These are phyloP conservation scores for Sminthurides bifidus DNA, from an alignment of 1,140 invertebrate species.

Conservation along the genomic window DNA sequence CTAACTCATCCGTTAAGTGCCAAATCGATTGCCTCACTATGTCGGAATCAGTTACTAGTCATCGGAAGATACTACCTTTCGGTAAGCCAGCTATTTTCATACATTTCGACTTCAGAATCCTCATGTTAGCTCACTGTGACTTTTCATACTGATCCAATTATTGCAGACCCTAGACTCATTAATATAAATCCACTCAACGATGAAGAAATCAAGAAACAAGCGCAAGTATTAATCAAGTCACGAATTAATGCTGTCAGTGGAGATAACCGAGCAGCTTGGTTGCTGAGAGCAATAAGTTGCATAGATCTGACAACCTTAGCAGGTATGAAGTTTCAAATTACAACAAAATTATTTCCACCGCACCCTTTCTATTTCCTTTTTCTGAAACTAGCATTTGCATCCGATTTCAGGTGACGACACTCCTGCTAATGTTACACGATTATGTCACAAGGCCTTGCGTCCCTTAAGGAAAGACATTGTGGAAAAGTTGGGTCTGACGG, in stretches of 20 bases:
- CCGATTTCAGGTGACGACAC: constrained; percentile 66
- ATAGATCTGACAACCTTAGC: constrained; percentile 87
- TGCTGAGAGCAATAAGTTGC: constrained; percentile 64
- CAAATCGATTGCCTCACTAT: too few species aligned
- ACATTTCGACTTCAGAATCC: too few species aligned
- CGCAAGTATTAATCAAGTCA: constrained; percentile 6
- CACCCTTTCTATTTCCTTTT: not conserved
- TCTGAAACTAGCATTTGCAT: not conserved
- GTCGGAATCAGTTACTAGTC: too few species aligned
- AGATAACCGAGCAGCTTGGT: constrained; percentile 53
- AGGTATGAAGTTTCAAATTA: constrained; percentile 33
- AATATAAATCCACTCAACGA: constrained; percentile 28
- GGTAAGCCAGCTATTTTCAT: too few species aligned
- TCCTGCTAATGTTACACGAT: constrained; percentile 55
- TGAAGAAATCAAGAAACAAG: constrained; percentile 24
- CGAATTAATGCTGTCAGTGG: constrained; percentile 5
- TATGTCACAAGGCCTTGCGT: constrained; percentile 64
- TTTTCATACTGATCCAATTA: too few species aligned
- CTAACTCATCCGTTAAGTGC: too few species aligned
- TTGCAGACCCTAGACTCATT: constrained; percentile 13
- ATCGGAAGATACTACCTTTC: too few species aligned
- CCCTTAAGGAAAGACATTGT: constrained; percentile 43
- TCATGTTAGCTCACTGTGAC: too few species aligned
- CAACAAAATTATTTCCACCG: not conserved
- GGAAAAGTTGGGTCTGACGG: constrained; percentile 35